Conservation (phyloP, 2,888 invertebrate species). For the Metopia argyrocephala region DNA sequence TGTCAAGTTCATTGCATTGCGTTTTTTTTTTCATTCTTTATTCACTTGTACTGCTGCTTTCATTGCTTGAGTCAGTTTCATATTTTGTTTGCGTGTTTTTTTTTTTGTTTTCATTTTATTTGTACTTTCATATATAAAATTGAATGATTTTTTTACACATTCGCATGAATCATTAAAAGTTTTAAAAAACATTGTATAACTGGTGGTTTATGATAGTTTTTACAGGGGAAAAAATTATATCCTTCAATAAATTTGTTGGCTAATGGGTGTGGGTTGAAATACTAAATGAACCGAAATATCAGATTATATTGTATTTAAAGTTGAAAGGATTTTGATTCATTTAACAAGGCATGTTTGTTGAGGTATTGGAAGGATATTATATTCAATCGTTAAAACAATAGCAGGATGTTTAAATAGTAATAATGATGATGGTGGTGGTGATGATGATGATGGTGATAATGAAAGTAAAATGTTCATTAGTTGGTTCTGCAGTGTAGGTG, state of each 20-base stretch:
- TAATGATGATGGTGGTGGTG: not conserved
- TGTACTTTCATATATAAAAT: not conserved
- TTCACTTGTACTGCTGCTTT: not conserved
- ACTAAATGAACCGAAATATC: conserved; percentile 38
- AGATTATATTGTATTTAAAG: conserved; percentile 31
- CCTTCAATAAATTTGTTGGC: not conserved
- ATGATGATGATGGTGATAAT: not conserved
- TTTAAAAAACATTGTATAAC: not conserved
- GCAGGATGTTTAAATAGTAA: too few relatives aligned
- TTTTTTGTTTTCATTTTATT: not conserved
- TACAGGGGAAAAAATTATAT: not conserved
- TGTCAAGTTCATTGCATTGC: conserved; percentile 57
- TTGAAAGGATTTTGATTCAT: conserved; percentile 27
- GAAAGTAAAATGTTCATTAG: not conserved
- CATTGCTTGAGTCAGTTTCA: not conserved
- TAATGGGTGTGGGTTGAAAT: not conserved
- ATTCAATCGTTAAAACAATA: not conserved
- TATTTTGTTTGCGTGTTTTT: not conserved
- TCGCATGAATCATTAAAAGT: not conserved
- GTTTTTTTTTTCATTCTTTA: conserved; percentile 15
- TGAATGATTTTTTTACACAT: not conserved
- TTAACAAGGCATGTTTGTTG: not conserved
- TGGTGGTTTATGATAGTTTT: not conserved
- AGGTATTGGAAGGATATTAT: not conserved
- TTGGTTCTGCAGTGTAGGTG: conserved; percentile 20